Evolutionary conservation across 2,888 invertebrate genomes (phyloP), one percentile per base, ranked within the genome.

Genomic region (Tridacna gigas): DNA sequence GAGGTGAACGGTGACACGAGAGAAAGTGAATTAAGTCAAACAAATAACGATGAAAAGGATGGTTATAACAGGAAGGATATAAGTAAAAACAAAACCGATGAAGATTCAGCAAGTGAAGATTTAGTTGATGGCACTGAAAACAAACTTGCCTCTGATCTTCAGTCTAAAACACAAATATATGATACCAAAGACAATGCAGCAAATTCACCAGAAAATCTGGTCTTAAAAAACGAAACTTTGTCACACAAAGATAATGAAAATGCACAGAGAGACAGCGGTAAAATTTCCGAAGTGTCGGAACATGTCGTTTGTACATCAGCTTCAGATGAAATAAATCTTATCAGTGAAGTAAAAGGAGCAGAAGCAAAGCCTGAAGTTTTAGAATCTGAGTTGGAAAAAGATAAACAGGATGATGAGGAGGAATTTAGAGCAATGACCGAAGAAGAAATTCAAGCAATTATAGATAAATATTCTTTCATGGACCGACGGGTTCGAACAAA

Each of bases 1-100:
- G 61, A 77, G 76, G 75, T 71, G 18, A 78, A 82, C 22, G 63
- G 63, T 25, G 63, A 63, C 22, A 63, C 26, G 13, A 63, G 20
- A 56, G 56, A 56, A 56, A 11, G 20, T 56, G 56, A 20, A 56
- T 20, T 11, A 56, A 56, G 15, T 56, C 18, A 3, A 15, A 9
- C 9, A 56, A 20, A 20, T 1, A 56, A 56, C 20, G 56, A 9
- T 20, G 56, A 20, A 20, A 56, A 56, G 56, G 56, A 20, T 15
- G 56, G 3, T 56, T 15, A 20, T 56, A 56, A 56, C 3, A 56
- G 18, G 56, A 56, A 56, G 9, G 56, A 56, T 5, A 20, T 3
- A 15, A 11, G 20, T 56, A 3, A 56, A 56, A 56, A 56, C 56
- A 56, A 56, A 56, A 20, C 56, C 3, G 56, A 13, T 63, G 20